Base-by-base conservation (phyloP, 2,797 vertebrate genomes). In the Parauchenoglanis ngamensis region DNA sequence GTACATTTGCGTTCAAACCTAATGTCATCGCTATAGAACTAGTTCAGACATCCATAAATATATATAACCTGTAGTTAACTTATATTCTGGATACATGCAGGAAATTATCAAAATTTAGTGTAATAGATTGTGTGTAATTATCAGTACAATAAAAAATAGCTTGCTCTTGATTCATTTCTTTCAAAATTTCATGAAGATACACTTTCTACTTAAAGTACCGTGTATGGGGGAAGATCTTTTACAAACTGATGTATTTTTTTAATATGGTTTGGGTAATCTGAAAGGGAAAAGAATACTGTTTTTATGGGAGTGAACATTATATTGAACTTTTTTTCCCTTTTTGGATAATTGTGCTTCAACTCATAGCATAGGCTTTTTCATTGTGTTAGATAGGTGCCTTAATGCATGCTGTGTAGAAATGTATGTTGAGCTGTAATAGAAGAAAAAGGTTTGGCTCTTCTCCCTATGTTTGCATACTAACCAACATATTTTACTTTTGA, bases 331-430 rank as follows among this genome's bases (percentile, higher is more conserved):
- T 94, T 49, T 10, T 10, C 49, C 49, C 49, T 87, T 87, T 95
- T 95, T 93, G 92, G 91, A 93, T 94, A 94, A 93, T 95, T 96
- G 95, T 96, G 94, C 95, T 96, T 96, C 93, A 93, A 90, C 94
- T 91, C 89, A 93, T 96, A 96, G 96, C 95, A 95, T 96, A 96
- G 95, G 90, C 95, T 95, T 95, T 92, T 94, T 95, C 95, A 94
- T 96, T 96, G 95, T 96, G 95, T 96, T 96, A 96, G 96, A 93
- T 96, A 96, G 96, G 96, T 96, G 96, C 96, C 96, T 96, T 96
- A 96, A 92, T 96, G 96, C 96, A 96, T 96, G 96, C 95, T 92
- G 91, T 95, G 94, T 96, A 96, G 95, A 96, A 94, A 95, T 95
- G 95, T 96, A 95, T 95, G 95, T 95, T n/a, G 90, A 95, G 93